Evolutionary conservation across 2,888 invertebrate species (phyloP), one percentile per base, ranked within the genome.

Genomic region (Coleophora deauratella): DNA sequence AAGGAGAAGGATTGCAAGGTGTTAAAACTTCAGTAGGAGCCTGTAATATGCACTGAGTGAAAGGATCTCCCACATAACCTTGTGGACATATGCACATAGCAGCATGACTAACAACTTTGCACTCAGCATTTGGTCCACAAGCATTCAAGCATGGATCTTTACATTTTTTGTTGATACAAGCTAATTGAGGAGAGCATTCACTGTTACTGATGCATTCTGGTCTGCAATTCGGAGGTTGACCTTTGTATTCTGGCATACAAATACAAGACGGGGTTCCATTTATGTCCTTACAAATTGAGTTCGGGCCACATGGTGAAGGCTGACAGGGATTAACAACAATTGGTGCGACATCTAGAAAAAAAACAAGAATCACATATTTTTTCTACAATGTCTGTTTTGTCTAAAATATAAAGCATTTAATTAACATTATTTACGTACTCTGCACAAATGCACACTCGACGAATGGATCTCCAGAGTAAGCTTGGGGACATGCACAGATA

Each of bases 251-350:
- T 33, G 90, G 87, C 45, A 91, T 72, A 59, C 95, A 95, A 15
- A 90, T 90, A 60, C 94, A 95, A 0, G 93, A 91, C 1, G 93
- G 92, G 30, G 87, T 87, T 45, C 89, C 90, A 47, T 91, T 90
- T 11, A 88, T 72, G 46, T 90, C 87, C 62, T 88, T 88, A 58
- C 94, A 94, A 62, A 92, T 88, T 1, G 93, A 88, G 62, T 92
- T 92, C 0, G 93, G 90, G 11, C 94, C 95, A 66, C 95, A 95
- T 0, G 94, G 94, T 38, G 92, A 91, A 35, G 93, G 93, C 52
- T 87, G 87, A 60, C 94, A 94, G 4, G 93, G 92, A 58, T 93
- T 90, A 39, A 86, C 68, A 38, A 51, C 50, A 27, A 62, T 42
- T 11, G 68, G 60, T 9, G 71, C 69, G 37, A 60, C 47, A 61